These are phyloP conservation scores for Meleagris gallopavo DNA, from an alignment of 2,113 vertebrate genomes.

Conservation along the genomic window DNA sequence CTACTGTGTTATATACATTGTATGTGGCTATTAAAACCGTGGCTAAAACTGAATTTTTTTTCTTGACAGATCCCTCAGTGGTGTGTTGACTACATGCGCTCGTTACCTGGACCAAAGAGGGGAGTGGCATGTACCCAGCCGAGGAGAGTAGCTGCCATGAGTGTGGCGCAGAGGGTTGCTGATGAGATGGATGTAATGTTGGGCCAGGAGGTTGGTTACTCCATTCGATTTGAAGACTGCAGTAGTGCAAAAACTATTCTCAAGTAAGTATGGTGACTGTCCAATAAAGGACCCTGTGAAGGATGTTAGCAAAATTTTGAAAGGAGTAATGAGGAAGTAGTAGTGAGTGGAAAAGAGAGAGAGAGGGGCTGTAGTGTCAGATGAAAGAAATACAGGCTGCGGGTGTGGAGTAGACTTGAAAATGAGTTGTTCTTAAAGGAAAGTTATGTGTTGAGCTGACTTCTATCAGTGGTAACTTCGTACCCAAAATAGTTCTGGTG, in stretches of 20 bases:
- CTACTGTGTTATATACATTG: background rate
- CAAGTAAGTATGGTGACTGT: slow-evolving; percentile 84
- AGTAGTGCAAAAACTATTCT: slow-evolving; percentile 96
- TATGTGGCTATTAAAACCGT: background rate
- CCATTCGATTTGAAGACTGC: slow-evolving; percentile 97
- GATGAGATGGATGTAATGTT: slow-evolving; percentile 98
- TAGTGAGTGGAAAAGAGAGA: background rate
- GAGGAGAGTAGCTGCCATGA: slow-evolving; percentile 95
- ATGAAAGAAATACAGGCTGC: background rate
- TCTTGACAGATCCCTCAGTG: slow-evolving; percentile 92
- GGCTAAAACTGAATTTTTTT: background rate
- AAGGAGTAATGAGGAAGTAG: background rate
- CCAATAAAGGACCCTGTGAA: background rate
- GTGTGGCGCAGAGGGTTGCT: slow-evolving; percentile 94
- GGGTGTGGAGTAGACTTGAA: background rate
- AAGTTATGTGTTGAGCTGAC: background rate
- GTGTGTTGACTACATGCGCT: slow-evolving; percentile 95
- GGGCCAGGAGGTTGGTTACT: slow-evolving; percentile 97
- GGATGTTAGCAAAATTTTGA: background rate
- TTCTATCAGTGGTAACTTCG: background rate
- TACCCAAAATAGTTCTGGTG: background rate
- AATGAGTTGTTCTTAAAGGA: background rate
- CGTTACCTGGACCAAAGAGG: slow-evolving; percentile 87
- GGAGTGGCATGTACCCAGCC: slow-evolving; percentile 96
- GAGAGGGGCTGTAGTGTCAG: fast-evolving